Evolutionary conservation across 2,113 vertebrate species (phyloP).

Genomic region (Leptobrachium leishanense): DNA sequence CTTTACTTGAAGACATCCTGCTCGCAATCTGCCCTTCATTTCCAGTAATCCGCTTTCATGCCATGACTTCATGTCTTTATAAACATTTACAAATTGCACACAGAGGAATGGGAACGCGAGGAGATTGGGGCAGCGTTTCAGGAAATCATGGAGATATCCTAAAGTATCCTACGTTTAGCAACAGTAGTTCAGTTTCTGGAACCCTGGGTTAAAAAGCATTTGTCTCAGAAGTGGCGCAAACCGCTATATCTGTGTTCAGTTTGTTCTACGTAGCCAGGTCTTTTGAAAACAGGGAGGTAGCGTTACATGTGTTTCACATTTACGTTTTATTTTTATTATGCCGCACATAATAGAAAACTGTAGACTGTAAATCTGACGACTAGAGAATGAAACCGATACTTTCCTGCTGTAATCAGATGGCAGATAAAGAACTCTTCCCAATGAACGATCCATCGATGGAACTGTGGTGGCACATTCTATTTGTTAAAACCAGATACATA

Average conservation of each 20-base stretch:
- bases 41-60: neutral
- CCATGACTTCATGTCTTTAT: neutral
- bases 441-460: neutral
- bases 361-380: neutral
- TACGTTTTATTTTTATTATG: slow-evolving; percentile 6
- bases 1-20: neutral
- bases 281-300: no score
- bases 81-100: slow-evolving; percentile 1
- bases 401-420: neutral
- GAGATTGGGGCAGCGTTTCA: neutral
- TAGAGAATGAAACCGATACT: neutral
- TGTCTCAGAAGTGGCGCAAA: no score
- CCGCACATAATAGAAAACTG: neutral
- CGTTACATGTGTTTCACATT: neutral
- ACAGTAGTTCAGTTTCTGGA: no score
- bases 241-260: no score
- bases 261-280: no score
- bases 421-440: neutral
- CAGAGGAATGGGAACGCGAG: neutral
- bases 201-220: no score
- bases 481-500: no score
- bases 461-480: no score
- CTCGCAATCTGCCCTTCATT: neutral
- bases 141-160: no score
- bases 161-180: no score